These are phyloP conservation scores for Macrosoma leucophasiata DNA, from an alignment of 2,888 invertebrate species.

Conservation along the genomic window DNA sequence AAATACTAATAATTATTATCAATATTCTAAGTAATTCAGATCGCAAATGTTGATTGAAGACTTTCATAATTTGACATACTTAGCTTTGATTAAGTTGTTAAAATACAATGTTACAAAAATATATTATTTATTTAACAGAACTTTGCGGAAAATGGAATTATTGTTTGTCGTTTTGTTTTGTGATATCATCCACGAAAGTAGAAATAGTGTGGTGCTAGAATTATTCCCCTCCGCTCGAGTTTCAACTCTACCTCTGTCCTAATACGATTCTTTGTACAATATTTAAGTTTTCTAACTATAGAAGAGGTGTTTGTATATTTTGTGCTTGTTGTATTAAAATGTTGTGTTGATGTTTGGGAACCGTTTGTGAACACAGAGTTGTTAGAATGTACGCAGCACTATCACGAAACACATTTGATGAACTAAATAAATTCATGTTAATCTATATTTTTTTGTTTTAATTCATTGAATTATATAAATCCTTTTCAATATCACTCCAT, in stretches of 20 bases:
- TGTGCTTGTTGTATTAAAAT: constrained; percentile 42
- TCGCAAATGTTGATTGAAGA: constrained; percentile 4
- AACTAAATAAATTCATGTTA: constrained; percentile 72
- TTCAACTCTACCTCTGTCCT: constrained; percentile 6
- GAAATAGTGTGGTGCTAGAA: constrained; percentile 29
- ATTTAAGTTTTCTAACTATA: background rate
- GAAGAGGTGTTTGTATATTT: constrained; percentile 23
- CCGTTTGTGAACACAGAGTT: constrained; percentile 57
- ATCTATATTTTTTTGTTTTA: too few species aligned
- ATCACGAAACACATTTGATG: constrained; percentile 67
- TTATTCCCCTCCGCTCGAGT: constrained; percentile 6
- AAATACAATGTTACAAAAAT: constrained; percentile 23
- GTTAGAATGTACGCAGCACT: constrained; percentile 63
- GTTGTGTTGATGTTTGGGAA: constrained; percentile 50
- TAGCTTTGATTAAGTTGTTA: constrained; percentile 21
- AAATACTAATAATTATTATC: constrained; percentile 23
- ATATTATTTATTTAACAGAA: constrained; percentile 29
- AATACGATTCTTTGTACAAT: background rate
- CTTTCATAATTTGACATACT: constrained; percentile 12
- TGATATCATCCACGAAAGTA: constrained; percentile 22
- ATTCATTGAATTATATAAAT: too few species aligned
- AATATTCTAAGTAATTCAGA: constrained; percentile 7
- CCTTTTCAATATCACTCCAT: too few species aligned
- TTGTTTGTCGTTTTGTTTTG: constrained; percentile 27
- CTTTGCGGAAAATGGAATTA: constrained; percentile 18